A percentile compares a stretch with the other conserved stretches of the same genome.
Conservation (phyloP, 2,113 vertebrate species). For the Cyanoramphus novaezelandiae region DNA sequence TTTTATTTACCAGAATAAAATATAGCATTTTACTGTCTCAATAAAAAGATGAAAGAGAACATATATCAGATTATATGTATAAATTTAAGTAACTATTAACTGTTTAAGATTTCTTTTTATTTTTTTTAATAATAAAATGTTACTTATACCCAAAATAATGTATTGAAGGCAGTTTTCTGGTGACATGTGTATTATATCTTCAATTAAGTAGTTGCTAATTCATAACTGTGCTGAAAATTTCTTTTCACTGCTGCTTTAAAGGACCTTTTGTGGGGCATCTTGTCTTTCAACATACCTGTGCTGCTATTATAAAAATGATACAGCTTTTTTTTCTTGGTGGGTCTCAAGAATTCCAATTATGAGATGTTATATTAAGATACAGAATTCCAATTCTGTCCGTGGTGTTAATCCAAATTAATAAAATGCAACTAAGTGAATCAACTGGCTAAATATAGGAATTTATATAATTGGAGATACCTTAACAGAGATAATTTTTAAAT, state of each 20-base stretch:
- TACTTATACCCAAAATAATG: neutral
- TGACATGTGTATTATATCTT: neutral
- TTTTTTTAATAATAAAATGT: neutral
- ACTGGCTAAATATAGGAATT: neutral
- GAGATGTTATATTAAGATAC: slow-evolving; percentile 4
- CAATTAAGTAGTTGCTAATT: neutral
- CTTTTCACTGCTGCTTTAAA: neutral
- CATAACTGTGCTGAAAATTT: neutral
- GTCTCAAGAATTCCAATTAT: neutral
- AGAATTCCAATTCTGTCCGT: neutral
- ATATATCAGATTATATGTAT: neutral
- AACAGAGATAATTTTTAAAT: neutral
- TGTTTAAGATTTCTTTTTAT: neutral
- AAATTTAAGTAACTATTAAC: neutral
- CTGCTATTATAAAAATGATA: neutral
- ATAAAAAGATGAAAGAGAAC: neutral
- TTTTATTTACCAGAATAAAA: neutral
- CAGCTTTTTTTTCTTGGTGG: neutral
- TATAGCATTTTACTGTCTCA: neutral
- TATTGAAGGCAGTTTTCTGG: neutral
- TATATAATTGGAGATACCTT: neutral
- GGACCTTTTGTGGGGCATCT: neutral
- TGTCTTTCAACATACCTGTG: neutral
- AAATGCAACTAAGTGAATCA: neutral
- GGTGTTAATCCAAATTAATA: slow-evolving; percentile 21